Evolutionary conservation across 2,113 vertebrate species (phyloP), one percentile per base, ranked within the genome.

Genomic region (Pangasianodon hypophthalmus): DNA sequence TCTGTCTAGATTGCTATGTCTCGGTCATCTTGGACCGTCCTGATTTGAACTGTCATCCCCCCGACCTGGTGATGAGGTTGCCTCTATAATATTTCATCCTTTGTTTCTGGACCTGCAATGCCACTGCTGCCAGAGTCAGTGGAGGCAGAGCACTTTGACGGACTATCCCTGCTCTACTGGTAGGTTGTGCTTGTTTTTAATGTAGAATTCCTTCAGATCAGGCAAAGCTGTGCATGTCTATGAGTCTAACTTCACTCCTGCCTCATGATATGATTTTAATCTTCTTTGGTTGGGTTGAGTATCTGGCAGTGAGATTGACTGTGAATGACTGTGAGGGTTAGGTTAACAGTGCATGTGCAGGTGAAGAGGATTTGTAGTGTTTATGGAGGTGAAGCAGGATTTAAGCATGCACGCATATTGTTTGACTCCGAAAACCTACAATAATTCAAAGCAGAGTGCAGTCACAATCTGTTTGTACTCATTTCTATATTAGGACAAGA

Each of bases 91-190:
- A 90, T 32, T 7, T 89, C 90, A 91, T 89, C 83, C 79, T 2
- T 50, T 88, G 88, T 69, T 93, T 85, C 44, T 84, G 79, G 50
- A 67, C 48, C 92, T 93, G 95, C 91, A 88, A 97, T 97, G 97
- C 94, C 96, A 89, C 92, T 97, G 10, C 95, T 97, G 69, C 96
- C 95, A 9, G 95, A 95, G 3, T 90, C 94, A 79, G 94, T 91
- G 90, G 96, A 97, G 90, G 93, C 95, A 1, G 96, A 97, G 87
- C 95, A 95, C 77, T 96, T 97, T 90, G 95, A 97, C 95, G 96
- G 96, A 62, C 94, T 97, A 85, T 97, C 97, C 91, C 95, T 97
- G 44, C 94, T 97, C 4, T 97, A 97, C 95, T 97, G 97, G 97
- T 97, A 95, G 91, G 96, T 87, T 21, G 16, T 64, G 64, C 32